These are phyloP conservation scores for Dysidea cf. avara DNA, from an alignment of 37 sponge, comb jelly and placozoan species.

Conservation along the genomic window DNA sequence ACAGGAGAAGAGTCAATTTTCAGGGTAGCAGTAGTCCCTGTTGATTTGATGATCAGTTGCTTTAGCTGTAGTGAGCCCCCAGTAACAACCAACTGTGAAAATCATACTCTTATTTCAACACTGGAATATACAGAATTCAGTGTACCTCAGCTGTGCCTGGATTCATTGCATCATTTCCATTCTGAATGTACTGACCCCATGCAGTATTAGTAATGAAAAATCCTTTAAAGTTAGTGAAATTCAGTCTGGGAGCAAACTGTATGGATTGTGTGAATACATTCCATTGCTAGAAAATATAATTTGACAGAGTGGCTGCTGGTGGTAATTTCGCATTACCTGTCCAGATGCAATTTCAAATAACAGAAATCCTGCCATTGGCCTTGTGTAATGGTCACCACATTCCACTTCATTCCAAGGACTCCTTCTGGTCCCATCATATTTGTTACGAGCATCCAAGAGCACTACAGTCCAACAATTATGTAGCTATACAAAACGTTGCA, in stretches of 20 bases:
- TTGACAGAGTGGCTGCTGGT: too few species aligned
- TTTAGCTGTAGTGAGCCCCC: too few species aligned
- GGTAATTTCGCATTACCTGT: conserved; percentile 3
- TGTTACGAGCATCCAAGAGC: conserved; percentile 15
- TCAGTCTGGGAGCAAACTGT: conserved; percentile 1
- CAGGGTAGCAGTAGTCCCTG: too few species aligned
- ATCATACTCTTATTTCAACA: too few species aligned
- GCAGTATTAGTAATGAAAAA: conserved; percentile 8
- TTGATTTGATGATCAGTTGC: too few species aligned
- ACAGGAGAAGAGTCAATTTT: too few species aligned
- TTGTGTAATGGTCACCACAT: conserved; percentile 31
- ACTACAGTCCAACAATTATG: neutral
- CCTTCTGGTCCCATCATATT: conserved; percentile 21
- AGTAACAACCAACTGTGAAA: too few species aligned
- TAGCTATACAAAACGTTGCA: too few species aligned
- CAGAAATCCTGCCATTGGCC: conserved; percentile 19
- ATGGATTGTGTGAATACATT: neutral
- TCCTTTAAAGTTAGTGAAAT: conserved; percentile 1
- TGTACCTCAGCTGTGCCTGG: too few species aligned
- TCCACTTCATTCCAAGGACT: conserved; percentile 36
- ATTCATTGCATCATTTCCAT: conserved; percentile 6
- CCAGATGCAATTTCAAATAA: conserved; percentile 26
- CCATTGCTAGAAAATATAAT: neutral
- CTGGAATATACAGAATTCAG: too few species aligned
- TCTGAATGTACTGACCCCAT: conserved; percentile 26